These are phyloP conservation scores for Nasonia oneida DNA, from an alignment of 2,888 invertebrate species.

Conservation along the genomic window DNA sequence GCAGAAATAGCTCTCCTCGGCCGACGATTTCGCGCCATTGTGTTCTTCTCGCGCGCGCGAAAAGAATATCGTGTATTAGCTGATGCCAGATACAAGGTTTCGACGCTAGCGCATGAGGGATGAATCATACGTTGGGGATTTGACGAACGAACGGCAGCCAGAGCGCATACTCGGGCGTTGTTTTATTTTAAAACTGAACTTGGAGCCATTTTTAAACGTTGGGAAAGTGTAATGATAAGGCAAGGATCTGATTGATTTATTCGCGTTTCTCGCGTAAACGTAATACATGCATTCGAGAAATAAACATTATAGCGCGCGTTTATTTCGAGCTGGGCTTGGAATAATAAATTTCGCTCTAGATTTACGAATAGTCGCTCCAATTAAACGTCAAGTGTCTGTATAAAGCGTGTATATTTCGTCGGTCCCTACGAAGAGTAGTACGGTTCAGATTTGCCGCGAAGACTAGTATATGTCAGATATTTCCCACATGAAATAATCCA, in stretches of 20 bases:
- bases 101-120: background rate
- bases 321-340: background rate
- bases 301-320: background rate
- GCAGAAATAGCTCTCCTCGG: conserved; percentile 53
- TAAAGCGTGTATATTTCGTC: background rate
- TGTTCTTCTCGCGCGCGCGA: background rate
- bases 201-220: background rate
- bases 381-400: conserved; percentile 10
- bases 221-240: background rate
- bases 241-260: background rate
- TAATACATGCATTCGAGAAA: background rate
- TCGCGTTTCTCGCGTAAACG: background rate
- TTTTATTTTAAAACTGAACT: background rate
- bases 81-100: background rate
- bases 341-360: conserved; percentile 10
- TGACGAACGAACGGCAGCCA: background rate
- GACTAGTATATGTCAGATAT: no score
- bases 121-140: no score
- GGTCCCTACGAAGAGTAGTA: no score
- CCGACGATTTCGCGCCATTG: background rate
- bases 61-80: background rate
- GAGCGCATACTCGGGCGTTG: background rate
- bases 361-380: background rate
- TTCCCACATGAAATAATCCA: no score
- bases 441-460: no score